These are phyloP conservation scores for Caenorhabditis macrosperma DNA, from an alignment of 2,888 invertebrate species.

Conservation along the genomic window DNA sequence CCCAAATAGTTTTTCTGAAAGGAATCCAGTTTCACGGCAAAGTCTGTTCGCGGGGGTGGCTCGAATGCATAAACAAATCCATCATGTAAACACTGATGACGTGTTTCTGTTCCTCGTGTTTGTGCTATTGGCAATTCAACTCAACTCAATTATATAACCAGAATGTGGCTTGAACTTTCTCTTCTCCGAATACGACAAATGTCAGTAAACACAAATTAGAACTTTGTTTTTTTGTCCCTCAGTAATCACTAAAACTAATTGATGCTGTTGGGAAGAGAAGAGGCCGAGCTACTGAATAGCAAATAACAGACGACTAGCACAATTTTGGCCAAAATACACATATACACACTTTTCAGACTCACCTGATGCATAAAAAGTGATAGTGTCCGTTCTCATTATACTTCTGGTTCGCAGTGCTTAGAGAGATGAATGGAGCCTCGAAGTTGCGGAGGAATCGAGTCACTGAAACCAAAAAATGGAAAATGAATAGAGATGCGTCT, in stretches of 20 bases:
- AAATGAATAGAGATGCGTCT: too few relatives aligned
- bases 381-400: slow-evolving; percentile 65
- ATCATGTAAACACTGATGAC: not conserved
- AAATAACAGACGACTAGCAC: too few relatives aligned
- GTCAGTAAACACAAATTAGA: too few relatives aligned
- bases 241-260: too few relatives aligned
- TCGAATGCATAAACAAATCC: not conserved
- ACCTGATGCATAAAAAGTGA: slow-evolving; percentile 60
- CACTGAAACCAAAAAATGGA: slow-evolving; percentile 82
- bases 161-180: too few relatives aligned
- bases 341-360: too few relatives aligned
- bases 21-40: not conserved
- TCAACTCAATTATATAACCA: too few relatives aligned
- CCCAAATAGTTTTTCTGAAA: slow-evolving; percentile 72
- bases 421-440: slow-evolving; percentile 95
- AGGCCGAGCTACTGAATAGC: too few relatives aligned
- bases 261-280: too few relatives aligned
- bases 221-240: too few relatives aligned
- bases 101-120: not conserved
- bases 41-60: not conserved
- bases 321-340: too few relatives aligned
- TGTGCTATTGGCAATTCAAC: not conserved
- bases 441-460: slow-evolving; percentile 94
- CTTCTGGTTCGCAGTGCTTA: slow-evolving; percentile 80
- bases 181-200: too few relatives aligned